A percentile compares a stretch with the other conserved stretches of the same genome.
Conservation (phyloP, 2,113 vertebrate species). For the Heteronetta atricapilla region DNA sequence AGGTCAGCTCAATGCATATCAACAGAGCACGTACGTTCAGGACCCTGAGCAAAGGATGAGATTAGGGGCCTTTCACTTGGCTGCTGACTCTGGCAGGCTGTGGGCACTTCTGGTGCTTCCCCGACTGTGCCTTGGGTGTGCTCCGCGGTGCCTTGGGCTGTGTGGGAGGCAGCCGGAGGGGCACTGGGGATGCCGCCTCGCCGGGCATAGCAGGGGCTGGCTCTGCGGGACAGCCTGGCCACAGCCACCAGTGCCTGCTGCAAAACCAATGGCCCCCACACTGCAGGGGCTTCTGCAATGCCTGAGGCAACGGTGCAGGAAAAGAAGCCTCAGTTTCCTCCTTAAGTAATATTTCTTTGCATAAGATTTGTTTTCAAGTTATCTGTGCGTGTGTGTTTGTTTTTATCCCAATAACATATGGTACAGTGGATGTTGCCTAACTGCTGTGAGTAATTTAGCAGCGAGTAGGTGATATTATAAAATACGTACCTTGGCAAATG, state of each 20-base stretch:
- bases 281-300: neutral
- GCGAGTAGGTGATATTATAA: neutral
- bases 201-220: too few relatives aligned
- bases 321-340: neutral
- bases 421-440: neutral
- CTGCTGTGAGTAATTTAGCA: neutral
- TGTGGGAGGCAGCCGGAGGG: too few relatives aligned
- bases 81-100: neutral
- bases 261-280: fast-evolving
- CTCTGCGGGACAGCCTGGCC: neutral
- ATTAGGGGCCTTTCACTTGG: neutral
- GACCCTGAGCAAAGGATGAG: fast-evolving
- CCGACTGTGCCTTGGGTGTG: fast-evolving
- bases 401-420: neutral
- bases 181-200: too few relatives aligned
- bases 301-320: fast-evolving
- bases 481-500: neutral
- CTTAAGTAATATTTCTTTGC: neutral
- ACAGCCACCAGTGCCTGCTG: fast-evolving
- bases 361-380: neutral
- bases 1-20: neutral
- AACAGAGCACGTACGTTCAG: fast-evolving
- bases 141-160: neutral
- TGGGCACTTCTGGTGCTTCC: neutral
- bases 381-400: neutral